phyloP scores from a whole-genome alignment of 2,888 invertebrate species.

The Archaeoteleia sp. region DNA sequence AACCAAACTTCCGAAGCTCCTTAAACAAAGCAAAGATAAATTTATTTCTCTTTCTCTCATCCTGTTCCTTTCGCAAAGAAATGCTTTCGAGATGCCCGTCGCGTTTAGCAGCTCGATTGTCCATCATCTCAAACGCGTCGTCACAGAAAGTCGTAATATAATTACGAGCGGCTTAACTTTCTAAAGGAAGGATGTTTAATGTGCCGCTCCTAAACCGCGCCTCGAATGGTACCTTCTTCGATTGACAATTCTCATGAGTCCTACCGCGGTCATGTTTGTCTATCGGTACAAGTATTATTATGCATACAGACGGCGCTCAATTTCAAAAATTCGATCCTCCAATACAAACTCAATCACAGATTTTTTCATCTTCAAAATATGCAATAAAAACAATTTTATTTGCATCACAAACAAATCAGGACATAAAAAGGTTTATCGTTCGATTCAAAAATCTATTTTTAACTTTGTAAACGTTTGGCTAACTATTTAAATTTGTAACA shows the following conservation, averaged over 20 bases:
- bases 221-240: slow-evolving; percentile 63
- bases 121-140: slow-evolving; percentile 44
- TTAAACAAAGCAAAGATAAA: no score
- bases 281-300: slow-evolving; percentile 46
- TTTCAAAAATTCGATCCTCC: neutral
- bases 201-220: slow-evolving; percentile 71
- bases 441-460: no score
- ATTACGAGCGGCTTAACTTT: slow-evolving; percentile 60
- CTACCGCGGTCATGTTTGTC: slow-evolving; percentile 55
- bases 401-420: no score
- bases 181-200: slow-evolving; percentile 73
- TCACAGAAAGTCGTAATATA: slow-evolving; percentile 58
- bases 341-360: no score
- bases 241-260: slow-evolving; percentile 72
- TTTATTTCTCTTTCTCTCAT: no score
- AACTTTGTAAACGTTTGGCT: no score
- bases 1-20: no score
- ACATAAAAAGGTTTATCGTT: no score
- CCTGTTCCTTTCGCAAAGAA: no score
- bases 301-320: neutral
- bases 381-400: no score
- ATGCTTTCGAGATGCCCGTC: neutral
- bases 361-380: no score
- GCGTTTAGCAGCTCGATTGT: slow-evolving; percentile 11
- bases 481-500: no score